A percentile compares a stretch with the other conserved stretches of the same genome.
Evolutionary conservation across 2,888 invertebrate species (phyloP).

Genomic region (Diabrotica balteata): DNA sequence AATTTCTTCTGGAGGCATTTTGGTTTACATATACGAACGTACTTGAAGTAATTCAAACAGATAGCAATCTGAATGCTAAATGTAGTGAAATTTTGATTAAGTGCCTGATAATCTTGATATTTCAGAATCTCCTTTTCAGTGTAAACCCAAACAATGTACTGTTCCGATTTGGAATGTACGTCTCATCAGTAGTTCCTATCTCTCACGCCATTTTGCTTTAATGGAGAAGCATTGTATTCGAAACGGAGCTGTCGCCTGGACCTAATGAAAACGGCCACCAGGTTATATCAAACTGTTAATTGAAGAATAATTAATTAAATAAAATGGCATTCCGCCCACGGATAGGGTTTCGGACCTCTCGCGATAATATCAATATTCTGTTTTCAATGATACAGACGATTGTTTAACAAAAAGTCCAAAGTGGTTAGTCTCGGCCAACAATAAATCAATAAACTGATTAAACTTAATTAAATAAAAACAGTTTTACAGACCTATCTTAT

Average conservation of each 20-base stretch:
- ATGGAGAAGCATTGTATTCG: slow-evolving; percentile 41
- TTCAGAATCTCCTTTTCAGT: background rate
- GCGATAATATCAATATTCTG: background rate
- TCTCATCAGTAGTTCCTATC: slow-evolving; percentile 10
- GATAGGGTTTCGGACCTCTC: background rate
- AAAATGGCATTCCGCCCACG: slow-evolving; percentile 48
- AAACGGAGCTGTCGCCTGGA: slow-evolving; percentile 28
- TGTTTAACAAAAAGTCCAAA: too few relatives aligned
- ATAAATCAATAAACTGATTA: too few relatives aligned
- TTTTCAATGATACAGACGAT: too few relatives aligned
- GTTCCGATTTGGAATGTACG: background rate
- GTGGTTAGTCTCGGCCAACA: too few relatives aligned
- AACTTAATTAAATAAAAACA: too few relatives aligned
- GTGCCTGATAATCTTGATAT: too few relatives aligned
- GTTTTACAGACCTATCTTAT: too few relatives aligned
- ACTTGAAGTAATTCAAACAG: too few relatives aligned
- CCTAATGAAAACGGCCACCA: slow-evolving; percentile 43
- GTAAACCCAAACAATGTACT: background rate
- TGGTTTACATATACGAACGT: too few relatives aligned
- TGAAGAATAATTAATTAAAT: slow-evolving; percentile 57
- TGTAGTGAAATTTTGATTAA: too few relatives aligned
- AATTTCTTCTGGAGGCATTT: too few relatives aligned
- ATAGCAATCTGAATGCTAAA: too few relatives aligned
- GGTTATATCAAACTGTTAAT: slow-evolving; percentile 52
- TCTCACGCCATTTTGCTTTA: slow-evolving; percentile 28